phyloP scores from a whole-genome alignment of 2,888 invertebrate genomes.

The Oligia strigilis region DNA sequence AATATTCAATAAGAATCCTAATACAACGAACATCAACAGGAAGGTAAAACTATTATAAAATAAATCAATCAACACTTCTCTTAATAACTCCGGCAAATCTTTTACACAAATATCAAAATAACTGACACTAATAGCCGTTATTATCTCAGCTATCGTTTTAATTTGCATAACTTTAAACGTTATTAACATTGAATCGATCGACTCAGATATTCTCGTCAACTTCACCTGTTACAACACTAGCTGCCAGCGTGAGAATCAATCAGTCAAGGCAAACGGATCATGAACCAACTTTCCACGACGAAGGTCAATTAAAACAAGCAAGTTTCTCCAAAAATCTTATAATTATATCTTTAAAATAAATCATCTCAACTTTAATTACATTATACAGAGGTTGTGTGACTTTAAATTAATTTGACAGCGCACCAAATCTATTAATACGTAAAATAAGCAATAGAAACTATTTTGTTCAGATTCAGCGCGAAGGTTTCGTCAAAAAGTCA shows the following conservation, averaged over 20 bases:
- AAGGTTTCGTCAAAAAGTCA: slow-evolving; percentile 32
- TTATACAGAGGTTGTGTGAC: slow-evolving; percentile 63
- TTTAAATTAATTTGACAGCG: slow-evolving; percentile 41
- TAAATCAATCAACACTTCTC: slow-evolving; percentile 55
- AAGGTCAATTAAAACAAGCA: slow-evolving; percentile 80
- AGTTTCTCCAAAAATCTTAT: slow-evolving; percentile 81
- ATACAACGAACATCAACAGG: slow-evolving; percentile 54
- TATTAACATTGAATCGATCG: slow-evolving; percentile 48
- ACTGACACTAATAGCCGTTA: slow-evolving; percentile 38
- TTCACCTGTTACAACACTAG: slow-evolving; percentile 58
- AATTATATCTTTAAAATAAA: slow-evolving; percentile 73
- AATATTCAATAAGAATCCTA: slow-evolving; percentile 40
- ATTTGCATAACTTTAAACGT: slow-evolving; percentile 58
- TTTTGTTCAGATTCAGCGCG: slow-evolving; percentile 59
- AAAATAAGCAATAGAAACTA: slow-evolving; percentile 51
- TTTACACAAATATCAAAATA: slow-evolving; percentile 52
- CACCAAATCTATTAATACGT: slow-evolving; percentile 56
- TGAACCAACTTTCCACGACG: slow-evolving; percentile 81
- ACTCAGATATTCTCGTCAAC: slow-evolving; percentile 54
- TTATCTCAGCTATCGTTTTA: slow-evolving; percentile 47
- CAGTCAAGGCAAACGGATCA: slow-evolving; percentile 80
- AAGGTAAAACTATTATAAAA: slow-evolving; percentile 43
- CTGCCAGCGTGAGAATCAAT: slow-evolving; percentile 63
- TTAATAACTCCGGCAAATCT: slow-evolving; percentile 25
- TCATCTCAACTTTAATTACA: slow-evolving; percentile 70